These are phyloP conservation scores for Apotomis capreana DNA, from an alignment of 2,888 invertebrate genomes.

Conservation along the genomic window DNA sequence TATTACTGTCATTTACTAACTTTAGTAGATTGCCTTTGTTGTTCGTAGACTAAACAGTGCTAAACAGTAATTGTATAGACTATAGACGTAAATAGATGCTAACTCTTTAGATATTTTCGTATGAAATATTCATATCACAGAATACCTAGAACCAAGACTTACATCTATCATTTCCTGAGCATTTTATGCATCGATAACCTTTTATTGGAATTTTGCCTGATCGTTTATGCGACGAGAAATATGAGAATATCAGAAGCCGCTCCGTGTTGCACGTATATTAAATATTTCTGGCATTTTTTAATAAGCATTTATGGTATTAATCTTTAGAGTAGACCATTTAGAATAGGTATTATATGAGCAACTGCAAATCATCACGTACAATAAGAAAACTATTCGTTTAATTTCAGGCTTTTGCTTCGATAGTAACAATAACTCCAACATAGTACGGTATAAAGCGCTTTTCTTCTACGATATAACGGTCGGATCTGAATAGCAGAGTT, in stretches of 20 bases:
- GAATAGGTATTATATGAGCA: no score
- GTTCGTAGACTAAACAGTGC: background rate
- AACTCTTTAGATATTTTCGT: background rate
- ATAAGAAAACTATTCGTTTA: no score
- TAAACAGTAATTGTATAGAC: background rate
- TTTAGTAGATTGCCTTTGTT: background rate
- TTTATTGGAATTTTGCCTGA: conserved; percentile 39
- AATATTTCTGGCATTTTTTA: conserved; percentile 2
- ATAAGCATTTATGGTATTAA: background rate
- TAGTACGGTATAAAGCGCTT: background rate
- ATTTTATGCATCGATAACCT: conserved; percentile 40
- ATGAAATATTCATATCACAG: conserved; percentile 25
- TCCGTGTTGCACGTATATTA: conserved; percentile 5
- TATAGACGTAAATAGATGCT: background rate
- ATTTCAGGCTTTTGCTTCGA: no score
- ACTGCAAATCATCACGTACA: no score
- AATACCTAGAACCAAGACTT: conserved; percentile 1
- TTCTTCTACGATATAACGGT: background rate
- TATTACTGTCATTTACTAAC: no score
- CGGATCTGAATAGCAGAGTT: background rate
- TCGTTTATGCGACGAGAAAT: conserved; percentile 28
- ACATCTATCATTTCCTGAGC: conserved; percentile 23
- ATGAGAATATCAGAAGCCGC: conserved; percentile 24
- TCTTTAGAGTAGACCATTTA: background rate
- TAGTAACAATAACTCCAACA: background rate